phyloP scores from a whole-genome alignment of 1,140 invertebrate species.

The Centruroides vittatus region DNA sequence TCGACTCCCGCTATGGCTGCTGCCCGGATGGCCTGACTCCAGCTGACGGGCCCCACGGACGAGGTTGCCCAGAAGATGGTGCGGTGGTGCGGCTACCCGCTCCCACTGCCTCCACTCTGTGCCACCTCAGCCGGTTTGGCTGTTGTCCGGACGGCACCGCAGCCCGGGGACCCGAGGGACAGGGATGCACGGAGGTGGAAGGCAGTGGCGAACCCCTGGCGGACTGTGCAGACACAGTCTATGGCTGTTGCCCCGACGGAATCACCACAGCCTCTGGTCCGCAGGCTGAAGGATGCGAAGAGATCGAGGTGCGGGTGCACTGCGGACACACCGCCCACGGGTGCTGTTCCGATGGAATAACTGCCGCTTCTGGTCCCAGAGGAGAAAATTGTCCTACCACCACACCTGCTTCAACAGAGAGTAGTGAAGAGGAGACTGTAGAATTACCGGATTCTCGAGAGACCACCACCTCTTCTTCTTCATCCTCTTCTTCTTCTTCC shows the following conservation, averaged over 20 bases:
- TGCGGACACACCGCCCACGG: conserved; percentile 38
- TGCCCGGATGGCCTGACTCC: conserved; percentile 74
- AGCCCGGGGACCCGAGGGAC: not conserved
- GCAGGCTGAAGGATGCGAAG: conserved; percentile 16
- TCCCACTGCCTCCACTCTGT: too few relatives aligned
- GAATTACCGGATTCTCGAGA: conserved; percentile 34
- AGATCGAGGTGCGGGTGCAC: not conserved
- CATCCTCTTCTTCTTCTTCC: conserved; percentile 26
- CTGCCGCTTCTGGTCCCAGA: conserved; percentile 51
- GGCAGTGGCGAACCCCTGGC: conserved; percentile 28
- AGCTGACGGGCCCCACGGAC: conserved; percentile 62
- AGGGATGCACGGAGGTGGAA: conserved; percentile 33
- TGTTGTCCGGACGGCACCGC: too few relatives aligned
- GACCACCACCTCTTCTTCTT: conserved; percentile 2
- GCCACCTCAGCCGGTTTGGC: not conserved
- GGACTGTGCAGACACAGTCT: conserved; percentile 21
- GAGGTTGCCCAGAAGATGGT: conserved; percentile 32
- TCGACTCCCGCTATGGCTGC: conserved; percentile 51
- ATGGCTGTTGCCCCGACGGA: conserved; percentile 62
- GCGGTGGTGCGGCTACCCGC: not conserved
- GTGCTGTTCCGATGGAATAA: conserved; percentile 77
- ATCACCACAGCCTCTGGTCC: conserved; percentile 42
- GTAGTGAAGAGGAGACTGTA: conserved; percentile 57
- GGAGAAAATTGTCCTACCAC: conserved; percentile 30
- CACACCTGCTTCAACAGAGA: conserved; percentile 64